Base-by-base conservation (phyloP, 2,797 vertebrate species). In the Leucoraja ocellata region DNA sequence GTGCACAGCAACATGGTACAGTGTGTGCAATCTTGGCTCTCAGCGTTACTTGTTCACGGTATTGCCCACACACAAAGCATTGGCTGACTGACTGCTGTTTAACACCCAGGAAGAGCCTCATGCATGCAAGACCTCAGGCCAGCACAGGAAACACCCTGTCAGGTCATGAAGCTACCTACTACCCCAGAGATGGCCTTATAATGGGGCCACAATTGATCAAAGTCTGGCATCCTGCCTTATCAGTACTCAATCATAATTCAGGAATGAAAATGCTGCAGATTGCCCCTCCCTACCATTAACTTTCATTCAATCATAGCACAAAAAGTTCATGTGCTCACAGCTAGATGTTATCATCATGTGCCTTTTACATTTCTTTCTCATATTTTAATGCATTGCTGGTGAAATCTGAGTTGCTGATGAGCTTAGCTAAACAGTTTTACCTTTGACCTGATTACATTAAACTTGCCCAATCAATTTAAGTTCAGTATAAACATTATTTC, bases 401-500 rank as follows among this genome's bases (percentile, higher is more conserved):
- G 97, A 97, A 97, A 97, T 96, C 95, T 74, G 96, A 97, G 97
- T 96, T 96, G 96, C 96, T 97, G 97, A 97, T 97, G 97, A 97
- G 97, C 95, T 96, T 95, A 95, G 97, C 96, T 97, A 97, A 97
- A 97, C 97, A 97, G 97, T 97, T 97, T 97, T 97, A 97, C 97
- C 97, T 97, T 96, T 97, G 97, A 97, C 97, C 97, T 91, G 95
- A 95, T 96, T 96, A 96, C 96, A 96, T 97, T 97, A 97, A 97
- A 97, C 96, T 96, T 97, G 97, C 97, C 97, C 96, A 97, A 97
- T 97, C 97, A 97, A 97, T 97, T 97, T 97, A 96, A 96, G 96
- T 96, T 97, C 96, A 97, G 96, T 96, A 96, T 97, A 97, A 97
- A 97, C 97, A 97, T 96, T 95, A 95, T 97, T 97, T 97, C 96